Evolutionary conservation across 2,113 vertebrate species (phyloP), one percentile per base, ranked within the genome.

Genomic region (Lathamus discolor): DNA sequence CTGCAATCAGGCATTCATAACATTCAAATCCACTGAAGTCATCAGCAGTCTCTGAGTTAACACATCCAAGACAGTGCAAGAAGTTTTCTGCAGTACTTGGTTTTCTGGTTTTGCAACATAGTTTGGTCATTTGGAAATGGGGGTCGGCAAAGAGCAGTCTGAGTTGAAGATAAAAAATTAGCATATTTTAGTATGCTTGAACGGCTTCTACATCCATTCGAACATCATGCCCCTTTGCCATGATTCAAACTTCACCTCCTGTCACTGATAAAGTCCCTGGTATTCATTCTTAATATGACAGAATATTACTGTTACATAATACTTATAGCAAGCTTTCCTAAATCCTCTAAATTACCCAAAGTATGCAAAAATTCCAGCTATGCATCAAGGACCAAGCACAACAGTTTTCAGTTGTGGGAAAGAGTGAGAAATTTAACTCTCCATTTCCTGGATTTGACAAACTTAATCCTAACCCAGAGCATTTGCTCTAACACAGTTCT

Each of bases 321-420:
- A 97, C 92, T 96, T 94, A 93, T 90, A 93, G 54, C 69, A 90
- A 82, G 43, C 61, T 83, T 96, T 94, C 68, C 66, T 70, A 96
- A 97, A 93, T 84, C 94, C 94, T 74, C 90, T 70, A 94, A 95
- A 95, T 96, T 95, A 92, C 84, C 76, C 88, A 88, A 95, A 95
- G 68, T 88, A 93, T 96, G 92, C 92, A 97, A 94, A 97, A 96
- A 94, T 95, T 88, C 83, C 88, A 96, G 92, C 83, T 94, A 96
- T 94, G 93, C 83, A 91, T 88, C 81, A 79, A 75, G 70, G 73
- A 94, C 88, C 77, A 86, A 93, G 76, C 69, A 92, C 85, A 97
- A 89, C 70, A 94, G 81, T 67, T 93, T 87, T 95, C 86, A 95
- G 67, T 64, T 92, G 82, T 93, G 93, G 68, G 93, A 95, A 97